phyloP scores from a whole-genome alignment of 2,797 vertebrate genomes.

The Ceryle rudis region DNA sequence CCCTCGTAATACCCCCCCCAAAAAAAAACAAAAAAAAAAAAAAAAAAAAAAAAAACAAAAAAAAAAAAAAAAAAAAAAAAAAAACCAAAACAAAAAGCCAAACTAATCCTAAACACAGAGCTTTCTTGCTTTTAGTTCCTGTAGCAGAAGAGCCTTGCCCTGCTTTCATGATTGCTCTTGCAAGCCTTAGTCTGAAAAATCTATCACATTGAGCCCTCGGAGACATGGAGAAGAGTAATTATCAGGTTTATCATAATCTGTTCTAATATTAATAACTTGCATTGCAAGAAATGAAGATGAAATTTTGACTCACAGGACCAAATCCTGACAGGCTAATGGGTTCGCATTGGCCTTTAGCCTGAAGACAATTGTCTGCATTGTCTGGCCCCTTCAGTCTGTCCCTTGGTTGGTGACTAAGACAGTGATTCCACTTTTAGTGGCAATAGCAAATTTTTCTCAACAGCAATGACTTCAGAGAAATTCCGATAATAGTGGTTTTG shows the following conservation, averaged over 20 bases:
- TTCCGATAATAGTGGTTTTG: not conserved
- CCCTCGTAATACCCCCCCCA: fast-evolving
- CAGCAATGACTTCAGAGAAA: not conserved
- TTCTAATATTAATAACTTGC: not conserved
- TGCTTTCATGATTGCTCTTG: not conserved
- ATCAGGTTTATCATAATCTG: not conserved
- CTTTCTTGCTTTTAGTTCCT: not conserved
- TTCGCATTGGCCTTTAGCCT: not conserved
- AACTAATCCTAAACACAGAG: fast-evolving
- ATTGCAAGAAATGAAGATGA: not conserved
- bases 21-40: too few species aligned
- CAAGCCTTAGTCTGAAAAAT: not conserved
- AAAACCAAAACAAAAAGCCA: too few species aligned
- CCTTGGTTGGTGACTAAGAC: not conserved
- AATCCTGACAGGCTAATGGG: not conserved
- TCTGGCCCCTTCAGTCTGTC: not conserved
- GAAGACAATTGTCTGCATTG: not conserved
- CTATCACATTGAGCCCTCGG: not conserved
- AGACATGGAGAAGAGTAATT: not conserved
- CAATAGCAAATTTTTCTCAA: not conserved
- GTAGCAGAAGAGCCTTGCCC: not conserved
- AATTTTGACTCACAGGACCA: not conserved
- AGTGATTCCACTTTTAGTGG: not conserved
- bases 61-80: not conserved
- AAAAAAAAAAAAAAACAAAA: too few species aligned